These are phyloP conservation scores for Ameiurus melas DNA, from an alignment of 2,113 vertebrate genomes.

Conservation along the genomic window DNA sequence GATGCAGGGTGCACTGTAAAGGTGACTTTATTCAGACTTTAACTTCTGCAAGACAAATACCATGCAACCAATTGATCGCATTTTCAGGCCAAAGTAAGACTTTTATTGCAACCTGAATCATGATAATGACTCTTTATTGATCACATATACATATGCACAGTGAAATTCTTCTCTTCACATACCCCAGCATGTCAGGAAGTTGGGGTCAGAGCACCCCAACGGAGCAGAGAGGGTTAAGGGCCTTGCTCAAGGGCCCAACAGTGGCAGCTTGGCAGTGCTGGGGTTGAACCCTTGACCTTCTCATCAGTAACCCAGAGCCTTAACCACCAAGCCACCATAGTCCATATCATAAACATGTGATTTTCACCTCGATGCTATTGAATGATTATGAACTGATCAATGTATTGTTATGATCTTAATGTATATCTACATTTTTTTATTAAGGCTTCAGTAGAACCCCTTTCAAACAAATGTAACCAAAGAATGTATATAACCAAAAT, in stretches of 20 bases:
- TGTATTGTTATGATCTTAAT: not conserved
- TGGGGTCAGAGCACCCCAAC: no score
- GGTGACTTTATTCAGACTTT: conserved; percentile 53
- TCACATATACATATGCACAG: no score
- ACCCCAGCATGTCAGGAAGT: no score
- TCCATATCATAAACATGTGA: not conserved
- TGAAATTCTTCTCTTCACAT: no score
- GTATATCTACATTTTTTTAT: not conserved
- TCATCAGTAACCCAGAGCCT: no score
- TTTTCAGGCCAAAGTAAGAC: not conserved
- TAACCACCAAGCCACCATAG: no score
- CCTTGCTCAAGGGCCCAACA: no score
- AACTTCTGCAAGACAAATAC: not conserved
- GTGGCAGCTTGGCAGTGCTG: no score
- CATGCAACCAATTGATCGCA: not conserved
- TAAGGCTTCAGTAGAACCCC: not conserved
- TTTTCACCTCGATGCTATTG: not conserved
- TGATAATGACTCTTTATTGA: no score
- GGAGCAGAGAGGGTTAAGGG: no score
- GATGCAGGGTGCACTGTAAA: conserved; percentile 72
- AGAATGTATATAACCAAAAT: not conserved
- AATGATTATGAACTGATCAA: not conserved
- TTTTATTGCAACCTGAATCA: not conserved
- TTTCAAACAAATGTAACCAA: not conserved
- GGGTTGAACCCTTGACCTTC: no score